These are phyloP conservation scores for Nesoenas mayeri DNA, from an alignment of 2,113 vertebrate genomes.

Conservation along the genomic window DNA sequence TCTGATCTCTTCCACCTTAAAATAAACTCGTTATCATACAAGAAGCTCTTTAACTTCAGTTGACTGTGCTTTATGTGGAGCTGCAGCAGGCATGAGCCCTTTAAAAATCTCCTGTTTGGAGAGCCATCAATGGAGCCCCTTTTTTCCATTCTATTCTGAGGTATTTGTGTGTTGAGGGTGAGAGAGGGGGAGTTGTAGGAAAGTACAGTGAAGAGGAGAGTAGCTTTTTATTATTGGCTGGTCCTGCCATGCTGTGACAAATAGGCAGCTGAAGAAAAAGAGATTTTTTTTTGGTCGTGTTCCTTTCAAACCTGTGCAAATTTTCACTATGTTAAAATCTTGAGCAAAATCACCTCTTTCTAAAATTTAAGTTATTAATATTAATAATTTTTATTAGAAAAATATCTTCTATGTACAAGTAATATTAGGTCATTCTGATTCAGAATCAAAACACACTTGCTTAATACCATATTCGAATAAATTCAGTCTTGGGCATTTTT, in stretches of 20 bases:
- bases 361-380: background rate
- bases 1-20: background rate
- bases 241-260: background rate
- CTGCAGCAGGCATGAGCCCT: background rate
- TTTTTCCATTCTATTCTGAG: background rate
- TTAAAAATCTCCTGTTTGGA: background rate
- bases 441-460: background rate
- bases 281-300: background rate
- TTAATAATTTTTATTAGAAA: background rate
- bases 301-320: background rate
- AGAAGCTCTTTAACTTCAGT: background rate
- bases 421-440: background rate
- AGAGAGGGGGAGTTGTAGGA: background rate
- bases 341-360: background rate
- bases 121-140: rapidly evolving
- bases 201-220: background rate
- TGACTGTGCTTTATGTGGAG: background rate
- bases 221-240: background rate
- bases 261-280: background rate
- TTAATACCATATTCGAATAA: background rate
- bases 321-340: background rate
- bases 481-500: background rate
- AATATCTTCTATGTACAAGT: background rate
- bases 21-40: background rate
- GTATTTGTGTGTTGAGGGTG: background rate